Base-by-base conservation (phyloP, 2,888 invertebrate genomes). In the Lochmaea capreae region DNA sequence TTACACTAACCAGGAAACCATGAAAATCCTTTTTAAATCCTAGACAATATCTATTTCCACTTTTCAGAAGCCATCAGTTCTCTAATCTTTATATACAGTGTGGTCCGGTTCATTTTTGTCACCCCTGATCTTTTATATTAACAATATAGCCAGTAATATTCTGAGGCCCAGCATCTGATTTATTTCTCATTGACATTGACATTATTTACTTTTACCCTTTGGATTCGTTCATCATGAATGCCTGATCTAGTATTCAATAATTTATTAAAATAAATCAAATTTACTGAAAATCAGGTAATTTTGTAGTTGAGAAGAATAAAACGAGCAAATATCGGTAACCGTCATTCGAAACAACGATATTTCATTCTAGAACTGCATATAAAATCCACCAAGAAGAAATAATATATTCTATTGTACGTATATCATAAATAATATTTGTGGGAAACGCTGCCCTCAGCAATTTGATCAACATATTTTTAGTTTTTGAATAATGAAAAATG, bases 391-490 rank as follows among this genome's bases (percentile, higher is more conserved):
- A 10, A 54, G 16, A 10, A 3, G 16, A 10, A 18, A 16, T 54
- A 54, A 54, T 54, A 54, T 54, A 54, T 54, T 52, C n/a, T n/a
- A 52, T 52, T 0, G 4, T 52, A 6, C 8, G 18, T 54, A 54
- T 54, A n/a, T 18, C 54, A 54, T 54, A 18, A 54, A 54, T 54
- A 54, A 54, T 54, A 54, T 54, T 16, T 18, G 54, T 18, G 16
- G 16, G 16, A 9, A 52, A 16, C 54, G 54, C 54, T 54, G 16
- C 54, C 54, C 54, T 10, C n/a, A 54, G 54, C 54, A 54, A 54
- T 54, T 54, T 54, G 52, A 54, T 54, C 52, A 54, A 54, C 52
- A 16, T 54, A 54, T 54, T 16, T 18, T 54, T 11, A 16, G 16
- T 9, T 54, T n/a, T 10, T 18, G 54, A 54, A 54, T 6, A 9